These are phyloP conservation scores for Parthenolecanium corni DNA, from an alignment of 2,888 invertebrate genomes.

Conservation along the genomic window DNA sequence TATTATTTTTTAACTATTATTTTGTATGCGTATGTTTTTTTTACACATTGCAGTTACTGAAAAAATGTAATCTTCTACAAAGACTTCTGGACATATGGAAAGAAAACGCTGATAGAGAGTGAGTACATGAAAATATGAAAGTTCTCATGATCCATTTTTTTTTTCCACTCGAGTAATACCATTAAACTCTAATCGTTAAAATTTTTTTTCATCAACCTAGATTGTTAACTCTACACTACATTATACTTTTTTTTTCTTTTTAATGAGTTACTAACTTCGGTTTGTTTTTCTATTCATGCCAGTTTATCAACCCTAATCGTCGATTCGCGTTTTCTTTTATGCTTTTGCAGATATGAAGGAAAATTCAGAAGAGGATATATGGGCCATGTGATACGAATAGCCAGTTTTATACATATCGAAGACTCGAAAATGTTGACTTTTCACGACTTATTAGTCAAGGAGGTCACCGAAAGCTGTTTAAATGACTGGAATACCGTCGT, in stretches of 20 bases:
- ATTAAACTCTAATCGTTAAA: no score
- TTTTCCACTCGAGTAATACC: not conserved
- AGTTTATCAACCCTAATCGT: not conserved
- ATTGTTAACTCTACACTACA: no score
- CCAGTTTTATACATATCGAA: constrained; percentile 41
- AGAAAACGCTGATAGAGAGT: constrained; percentile 65
- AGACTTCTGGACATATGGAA: constrained; percentile 72
- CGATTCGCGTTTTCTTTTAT: not conserved
- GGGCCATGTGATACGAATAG: constrained; percentile 50
- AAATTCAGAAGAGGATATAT: constrained; percentile 45
- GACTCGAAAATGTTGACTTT: constrained; percentile 37
- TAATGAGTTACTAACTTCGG: no score
- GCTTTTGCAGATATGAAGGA: constrained; percentile 15
- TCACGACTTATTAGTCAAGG: constrained; percentile 38
- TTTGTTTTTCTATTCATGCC: no score
- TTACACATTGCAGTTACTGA: constrained; percentile 49
- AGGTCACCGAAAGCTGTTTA: constrained; percentile 38
- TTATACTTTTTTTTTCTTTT: no score
- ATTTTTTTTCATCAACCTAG: no score
- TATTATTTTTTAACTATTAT: not conserved
- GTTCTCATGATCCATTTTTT: not conserved
- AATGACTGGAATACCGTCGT: constrained; percentile 42
- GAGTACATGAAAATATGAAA: constrained; percentile 41
- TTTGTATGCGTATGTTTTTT: not conserved
- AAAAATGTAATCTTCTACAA: constrained; percentile 65